These are phyloP conservation scores for Tetragonula carbonaria DNA, from an alignment of 2,888 invertebrate genomes.

Conservation along the genomic window DNA sequence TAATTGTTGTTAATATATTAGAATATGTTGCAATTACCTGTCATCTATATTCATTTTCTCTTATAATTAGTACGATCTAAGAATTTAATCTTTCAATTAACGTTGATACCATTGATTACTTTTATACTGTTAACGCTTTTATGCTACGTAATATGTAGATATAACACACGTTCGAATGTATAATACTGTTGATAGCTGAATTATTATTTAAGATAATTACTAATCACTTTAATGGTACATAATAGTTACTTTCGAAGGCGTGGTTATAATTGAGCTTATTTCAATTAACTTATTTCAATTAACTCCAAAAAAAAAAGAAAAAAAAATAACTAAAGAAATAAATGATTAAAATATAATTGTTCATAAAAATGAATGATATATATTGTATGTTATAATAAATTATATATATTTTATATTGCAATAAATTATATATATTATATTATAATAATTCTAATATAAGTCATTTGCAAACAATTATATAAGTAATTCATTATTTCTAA, in stretches of 20 bases:
- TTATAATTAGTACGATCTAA: not conserved
- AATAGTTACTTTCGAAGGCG: not conserved
- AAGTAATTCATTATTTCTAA: too few species aligned
- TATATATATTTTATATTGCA: too few species aligned
- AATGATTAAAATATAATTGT: too few species aligned
- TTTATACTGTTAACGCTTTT: not conserved
- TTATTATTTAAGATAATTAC: not conserved
- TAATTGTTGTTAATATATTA: not conserved
- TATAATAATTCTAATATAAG: too few species aligned
- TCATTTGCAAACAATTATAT: too few species aligned
- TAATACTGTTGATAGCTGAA: not conserved
- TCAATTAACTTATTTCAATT: too few species aligned
- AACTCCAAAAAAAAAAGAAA: too few species aligned
- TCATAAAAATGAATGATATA: too few species aligned
- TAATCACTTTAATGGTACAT: not conserved
- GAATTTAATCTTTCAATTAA: not conserved
- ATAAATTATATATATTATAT: too few species aligned
- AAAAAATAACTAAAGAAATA: too few species aligned
- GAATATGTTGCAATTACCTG: not conserved
- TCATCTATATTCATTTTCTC: slow-evolving; percentile 32
- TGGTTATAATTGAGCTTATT: not conserved
- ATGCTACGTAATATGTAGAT: not conserved
- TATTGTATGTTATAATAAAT: too few species aligned
- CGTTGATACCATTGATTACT: not conserved
- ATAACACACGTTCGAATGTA: not conserved